A percentile compares a stretch with the other conserved stretches of the same genome.
Evolutionary conservation across 2,888 invertebrate genomes (phyloP).

Genomic region (Synergus umbraculus): DNA sequence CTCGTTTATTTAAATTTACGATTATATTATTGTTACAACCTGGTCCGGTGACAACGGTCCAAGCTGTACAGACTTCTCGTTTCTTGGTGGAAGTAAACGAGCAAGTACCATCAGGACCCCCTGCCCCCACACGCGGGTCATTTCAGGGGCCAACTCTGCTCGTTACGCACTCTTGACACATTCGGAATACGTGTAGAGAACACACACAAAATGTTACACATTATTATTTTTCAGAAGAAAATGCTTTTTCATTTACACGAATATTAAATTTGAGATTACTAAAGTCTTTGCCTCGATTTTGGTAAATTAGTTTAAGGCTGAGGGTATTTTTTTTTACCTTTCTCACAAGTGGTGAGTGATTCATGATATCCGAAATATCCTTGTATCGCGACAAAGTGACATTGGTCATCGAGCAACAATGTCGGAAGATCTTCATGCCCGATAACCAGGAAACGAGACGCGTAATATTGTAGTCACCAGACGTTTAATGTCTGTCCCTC

Average conservation of each 20-base stretch:
- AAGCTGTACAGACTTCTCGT: constrained; percentile 40
- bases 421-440: constrained; percentile 63
- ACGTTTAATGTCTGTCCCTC: constrained; percentile 41
- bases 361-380: background rate
- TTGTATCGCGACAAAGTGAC: constrained; percentile 2
- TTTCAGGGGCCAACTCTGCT: constrained; percentile 51
- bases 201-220: background rate
- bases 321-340: too few relatives aligned
- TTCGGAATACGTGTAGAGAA: constrained; percentile 42
- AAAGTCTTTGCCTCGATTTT: too few relatives aligned
- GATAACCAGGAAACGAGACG: constrained; percentile 67
- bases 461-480: constrained; percentile 59
- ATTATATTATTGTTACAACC: constrained; percentile 60
- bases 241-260: background rate
- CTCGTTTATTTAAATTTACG: constrained; percentile 73
- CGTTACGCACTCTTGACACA: constrained; percentile 58
- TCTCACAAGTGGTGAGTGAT: too few relatives aligned
- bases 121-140: constrained; percentile 44
- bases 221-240: background rate
- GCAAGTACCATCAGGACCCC: constrained; percentile 46
- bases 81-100: constrained; percentile 32
- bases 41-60: constrained; percentile 51
- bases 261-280: background rate
- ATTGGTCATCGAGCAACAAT: constrained; percentile 25
- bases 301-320: too few relatives aligned